Base-by-base conservation (phyloP, 2,888 invertebrate species). In the Sisyra nigra region DNA sequence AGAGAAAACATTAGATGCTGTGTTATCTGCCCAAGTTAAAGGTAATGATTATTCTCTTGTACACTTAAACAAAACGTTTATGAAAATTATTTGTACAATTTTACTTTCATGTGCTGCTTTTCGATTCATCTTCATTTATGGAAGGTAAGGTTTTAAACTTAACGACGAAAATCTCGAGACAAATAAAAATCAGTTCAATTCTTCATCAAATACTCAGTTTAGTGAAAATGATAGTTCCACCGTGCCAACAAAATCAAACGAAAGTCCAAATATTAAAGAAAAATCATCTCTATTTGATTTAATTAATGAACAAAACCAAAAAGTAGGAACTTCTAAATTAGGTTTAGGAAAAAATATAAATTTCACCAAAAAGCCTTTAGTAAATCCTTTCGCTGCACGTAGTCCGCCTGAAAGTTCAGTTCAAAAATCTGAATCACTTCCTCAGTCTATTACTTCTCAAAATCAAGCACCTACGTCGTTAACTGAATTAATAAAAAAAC, bases 1-100 rank as follows among this genome's bases (percentile, higher is more conserved):
- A 33, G 76, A 78, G 50, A 73, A 73, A 55, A 72, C 83, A 11
- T 66, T 91, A 13, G 79, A 91, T 65, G 72, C 72, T 51, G 69
- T 92, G 46, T 65, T 88, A 7, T 72, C 37, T 37, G 15, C 15
- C 6, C 11, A 29, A n/a, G 34, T 38, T 6, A 34, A 34, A 34
- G 14, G 34, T 34, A 14, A 11, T 14, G 7, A 14, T 34, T 34
- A 34, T 34, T 31, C 10, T n/a, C 31, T 31, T n/a, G 11, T n/a
- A 31, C 11, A 31, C 10, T 2, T n/a, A 31, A 2, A n/a, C 10
- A 31, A n/a, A 31, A 33, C 18, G 11, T 37, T 37, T 10, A 40
- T 47, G 33, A 45, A 29, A 47, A 44, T 47, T 39, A 24, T 24
- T 24, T 3, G 24, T 24, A 24, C 24, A 24, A 46, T 48, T 44